Base-by-base conservation (phyloP, 2,113 vertebrate species). In the Paralichthys olivaceus region DNA sequence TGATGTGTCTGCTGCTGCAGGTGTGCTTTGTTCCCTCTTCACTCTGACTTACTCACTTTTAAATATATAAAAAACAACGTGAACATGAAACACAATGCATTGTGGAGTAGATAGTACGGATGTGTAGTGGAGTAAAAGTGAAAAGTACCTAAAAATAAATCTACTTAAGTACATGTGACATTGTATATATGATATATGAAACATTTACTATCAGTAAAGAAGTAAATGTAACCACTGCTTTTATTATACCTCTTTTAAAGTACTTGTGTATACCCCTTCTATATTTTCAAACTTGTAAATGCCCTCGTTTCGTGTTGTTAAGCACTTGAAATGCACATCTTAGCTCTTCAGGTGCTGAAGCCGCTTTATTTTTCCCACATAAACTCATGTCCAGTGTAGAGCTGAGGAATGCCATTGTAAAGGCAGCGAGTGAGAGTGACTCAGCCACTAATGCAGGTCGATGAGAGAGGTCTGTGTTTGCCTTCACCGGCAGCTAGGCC, bases 381-480 rank as follows among this genome's bases (percentile, higher is more conserved):
- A 72, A 80, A 77, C 70, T 74, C 75, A n/a, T 22, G 72, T 87
- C 64, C 45, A 54, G 69, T 17, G 80, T 55, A 13, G 74, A 87
- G 79, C 76, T 55, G 80, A 88, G 84, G 86, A 90, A 92, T 86
- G 87, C 87, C 89, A 83, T 79, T 83, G 89, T 69, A 59, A 75
- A 84, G 60, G 80, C 78, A 2, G 61, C 29, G 47, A 87, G 78
- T 55, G 64, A 84, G 85, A 88, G 87, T 87, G 91, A 93, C 89
- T 91, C 89, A 88, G 87, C 81, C 77, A 37, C 87, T 90, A 90
- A 91, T 87, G 80, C 89, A 77, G 88, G 90, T 90, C 90, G 91
- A 93, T 92, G 85, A 84, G 78, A 86, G 85, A 91, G 87, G 77
- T 91, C 90, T 86, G 88, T 86, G 92, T 92, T 92, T 91, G 89